phyloP scores from a whole-genome alignment of 2,113 vertebrate species.

The Scomber scombrus region DNA sequence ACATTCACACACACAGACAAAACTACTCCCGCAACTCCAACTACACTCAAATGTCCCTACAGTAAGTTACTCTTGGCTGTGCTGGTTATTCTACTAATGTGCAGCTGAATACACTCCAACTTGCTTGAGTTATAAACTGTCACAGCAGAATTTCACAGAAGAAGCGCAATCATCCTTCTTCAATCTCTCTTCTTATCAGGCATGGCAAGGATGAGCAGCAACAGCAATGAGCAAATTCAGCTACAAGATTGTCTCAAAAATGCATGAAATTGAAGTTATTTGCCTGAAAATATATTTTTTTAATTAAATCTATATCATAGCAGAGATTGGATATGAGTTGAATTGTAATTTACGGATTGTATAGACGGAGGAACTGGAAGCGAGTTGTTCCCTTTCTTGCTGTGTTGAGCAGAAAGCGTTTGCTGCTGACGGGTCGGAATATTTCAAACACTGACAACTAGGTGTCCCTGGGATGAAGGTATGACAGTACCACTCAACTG shows the following conservation, averaged over 20 bases:
- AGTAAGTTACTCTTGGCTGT: not conserved
- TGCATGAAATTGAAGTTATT: not conserved
- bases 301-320: not conserved
- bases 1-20: not conserved
- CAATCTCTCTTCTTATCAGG: not conserved
- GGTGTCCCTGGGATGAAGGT: conserved; percentile 1
- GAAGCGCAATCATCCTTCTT: not conserved
- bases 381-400: not conserved
- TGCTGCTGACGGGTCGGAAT: not conserved
- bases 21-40: not conserved
- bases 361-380: not conserved
- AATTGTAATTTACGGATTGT: not conserved
- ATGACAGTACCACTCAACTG: not conserved
- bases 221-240: not conserved
- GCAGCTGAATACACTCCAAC: not conserved
- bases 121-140: not conserved
- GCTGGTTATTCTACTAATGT: not conserved
- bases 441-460: conserved; percentile 4
- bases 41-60: not conserved
- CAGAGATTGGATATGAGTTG: not conserved
- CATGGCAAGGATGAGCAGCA: not conserved
- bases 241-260: not conserved
- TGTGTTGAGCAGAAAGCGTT: not conserved
- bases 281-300: not conserved
- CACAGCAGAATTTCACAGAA: not conserved